phyloP scores from a whole-genome alignment of 2,797 vertebrate genomes.

The Syngnathus rostellatus region DNA sequence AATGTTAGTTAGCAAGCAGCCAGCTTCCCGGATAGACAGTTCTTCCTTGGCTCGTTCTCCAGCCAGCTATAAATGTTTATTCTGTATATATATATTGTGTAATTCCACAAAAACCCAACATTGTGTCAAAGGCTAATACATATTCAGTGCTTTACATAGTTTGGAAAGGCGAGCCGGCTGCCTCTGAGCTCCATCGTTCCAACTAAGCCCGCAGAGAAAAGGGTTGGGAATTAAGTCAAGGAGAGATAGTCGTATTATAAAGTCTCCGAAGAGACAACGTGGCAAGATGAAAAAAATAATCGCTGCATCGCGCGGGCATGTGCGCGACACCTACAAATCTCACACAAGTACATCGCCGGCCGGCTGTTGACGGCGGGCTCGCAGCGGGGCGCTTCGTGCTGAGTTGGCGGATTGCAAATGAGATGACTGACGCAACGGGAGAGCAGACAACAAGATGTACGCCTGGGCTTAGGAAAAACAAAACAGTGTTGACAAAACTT shows the following conservation, averaged over 20 bases:
- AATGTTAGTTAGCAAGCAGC: not conserved
- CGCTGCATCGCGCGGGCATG: not conserved
- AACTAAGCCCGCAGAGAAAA: not conserved
- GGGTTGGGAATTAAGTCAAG: not conserved
- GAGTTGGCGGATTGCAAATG: slow-evolving; percentile 3
- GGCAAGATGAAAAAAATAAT: not conserved
- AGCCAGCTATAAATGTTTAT: not conserved
- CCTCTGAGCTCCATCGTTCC: not conserved
- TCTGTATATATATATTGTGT: not conserved
- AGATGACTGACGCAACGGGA: slow-evolving; percentile 7
- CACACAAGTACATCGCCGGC: not conserved
- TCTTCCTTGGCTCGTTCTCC: not conserved
- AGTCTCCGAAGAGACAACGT: not conserved
- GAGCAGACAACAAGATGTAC: slow-evolving; percentile 27
- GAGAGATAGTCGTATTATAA: not conserved
- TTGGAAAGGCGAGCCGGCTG: not conserved
- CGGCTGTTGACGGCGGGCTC: not conserved
- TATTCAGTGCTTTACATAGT: not conserved
- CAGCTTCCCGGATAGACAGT: not conserved
- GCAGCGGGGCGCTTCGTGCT: not conserved
- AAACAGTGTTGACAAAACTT: slow-evolving; percentile 34
- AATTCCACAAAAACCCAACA: not conserved
- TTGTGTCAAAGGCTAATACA: not conserved
- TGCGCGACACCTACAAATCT: not conserved
- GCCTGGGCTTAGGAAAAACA: slow-evolving; percentile 15